Evolutionary conservation across 2,797 vertebrate species (phyloP), one percentile per base, ranked within the genome.

Genomic region (Psittacula derbiana): DNA sequence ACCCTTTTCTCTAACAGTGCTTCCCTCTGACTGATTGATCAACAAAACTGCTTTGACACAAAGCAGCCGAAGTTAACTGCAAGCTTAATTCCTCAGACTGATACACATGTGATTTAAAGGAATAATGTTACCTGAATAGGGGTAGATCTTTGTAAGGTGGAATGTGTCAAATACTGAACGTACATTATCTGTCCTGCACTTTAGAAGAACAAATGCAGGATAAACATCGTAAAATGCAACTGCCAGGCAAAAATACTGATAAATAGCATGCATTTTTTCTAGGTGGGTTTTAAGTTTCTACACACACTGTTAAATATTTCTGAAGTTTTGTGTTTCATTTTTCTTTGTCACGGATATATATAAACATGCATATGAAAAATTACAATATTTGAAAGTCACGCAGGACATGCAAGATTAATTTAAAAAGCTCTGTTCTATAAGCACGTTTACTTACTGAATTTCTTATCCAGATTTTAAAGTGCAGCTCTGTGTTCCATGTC

Each of bases 401-500:
- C 25, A 90, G 58, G 53, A 72, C 31, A 66, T 17, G 36, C 4
- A 24, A 73, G 10, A 64, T 1, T 2, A 74, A 57, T 78, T 90
- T 46, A 0, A 84, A 79, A 85, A 69, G 2, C 20, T 5, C 6
- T 72, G 10, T 62, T 94, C 53, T 66, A 11, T 58, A 64, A 82
- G 52, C 12, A 50, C 7, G 5, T 83, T 86, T 86, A 11, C 50
- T 70, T 67, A 25, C 53, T 75, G 76, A 74, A 46, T 80, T 88
- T 86, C 70, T 94, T 69, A 88, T 92, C 85, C 87, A 67, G 86
- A 86, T 86, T 90, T 70, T 72, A 55, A 91, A 92, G 67, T 61
- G 71, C 20, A 25, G 44, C 49, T 82, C 57, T 79, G 0, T 75
- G 53, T 79, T 81, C 64, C 33, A 10, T 85, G 80, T 67, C 83